A percentile compares a stretch with the other conserved stretches of the same genome.
Conservation (phyloP, 2,888 invertebrate species). For the Leptopilina drosophilae region DNA sequence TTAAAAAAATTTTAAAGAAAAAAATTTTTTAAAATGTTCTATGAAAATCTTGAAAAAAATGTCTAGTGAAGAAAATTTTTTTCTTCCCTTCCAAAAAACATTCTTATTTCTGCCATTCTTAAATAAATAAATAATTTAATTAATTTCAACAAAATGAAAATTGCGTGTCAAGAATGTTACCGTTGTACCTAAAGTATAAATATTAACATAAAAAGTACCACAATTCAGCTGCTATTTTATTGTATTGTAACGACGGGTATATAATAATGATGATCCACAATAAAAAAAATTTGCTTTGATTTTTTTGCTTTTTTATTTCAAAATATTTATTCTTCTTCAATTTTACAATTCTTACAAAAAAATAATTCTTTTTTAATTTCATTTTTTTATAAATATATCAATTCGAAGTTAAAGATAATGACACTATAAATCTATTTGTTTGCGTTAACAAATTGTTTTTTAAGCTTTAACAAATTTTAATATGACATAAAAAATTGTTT, state of each 20-base stretch:
- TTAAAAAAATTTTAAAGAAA: background rate
- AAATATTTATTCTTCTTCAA: background rate
- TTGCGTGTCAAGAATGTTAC: conserved; percentile 56
- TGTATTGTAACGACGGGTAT: conserved; percentile 65
- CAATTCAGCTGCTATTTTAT: conserved; percentile 66
- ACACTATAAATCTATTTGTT: no score
- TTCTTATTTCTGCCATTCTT: no score
- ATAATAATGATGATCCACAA: conserved; percentile 60
- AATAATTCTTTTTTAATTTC: background rate
- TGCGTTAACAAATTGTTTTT: no score
- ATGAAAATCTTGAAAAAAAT: background rate
- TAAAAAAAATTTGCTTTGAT: conserved; percentile 50
- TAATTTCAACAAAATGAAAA: conserved; percentile 48
- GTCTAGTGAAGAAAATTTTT: background rate
- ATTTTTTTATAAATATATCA: no score
- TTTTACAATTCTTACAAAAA: no score
- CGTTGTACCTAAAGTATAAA: conserved; percentile 63
- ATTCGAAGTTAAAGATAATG: no score
- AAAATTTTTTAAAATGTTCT: background rate
- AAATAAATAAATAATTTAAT: no score
- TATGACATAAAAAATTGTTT: no score
- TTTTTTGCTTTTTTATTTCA: background rate
- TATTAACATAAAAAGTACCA: conserved; percentile 59
- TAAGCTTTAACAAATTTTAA: no score
- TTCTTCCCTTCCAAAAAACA: background rate